Evolutionary conservation across 2,888 invertebrate species (phyloP), one percentile per base, ranked within the genome.

Genomic region (Melanostoma scalare): DNA sequence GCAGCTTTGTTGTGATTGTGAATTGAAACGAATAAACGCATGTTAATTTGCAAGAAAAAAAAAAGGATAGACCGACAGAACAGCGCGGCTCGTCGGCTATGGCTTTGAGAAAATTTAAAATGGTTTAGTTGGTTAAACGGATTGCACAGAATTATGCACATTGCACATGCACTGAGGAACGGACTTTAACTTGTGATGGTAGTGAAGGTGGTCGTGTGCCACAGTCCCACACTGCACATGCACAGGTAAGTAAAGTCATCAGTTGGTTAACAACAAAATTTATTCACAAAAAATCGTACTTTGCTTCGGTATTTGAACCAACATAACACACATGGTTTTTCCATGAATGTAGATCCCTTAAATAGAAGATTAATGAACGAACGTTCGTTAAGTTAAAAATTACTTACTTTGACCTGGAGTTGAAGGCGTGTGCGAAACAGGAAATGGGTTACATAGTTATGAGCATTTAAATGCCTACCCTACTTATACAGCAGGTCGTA

Each of bases 121-220:
- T 73, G 72, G 46, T 78, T 82, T 63, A 82, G 50, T 61, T 69
- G 52, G 20, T 63, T 73, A 73, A 82, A 77, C 30, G 38, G 63
- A 73, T 73, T 58, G 30, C 31, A 60, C 52, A 60, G 38, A 55
- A 65, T 58, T 42, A 35, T n/a, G 35, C 31, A 30, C 9, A 50
- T 10, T 30, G 44, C 6, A 20, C 8, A 9, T 60, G 31, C 65
- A 69, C 52, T 61, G 65, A 40, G 38, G 42, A 63, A 10, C n/a
- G 31, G 10, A 55, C 35, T 20, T 20, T 20, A 36, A 31, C 33
- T 40, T 10, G 35, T 44, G 20, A 38, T 40, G 9, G 36, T 36
- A 63, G 20, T 30, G 20, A 31, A 38, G 72, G 6, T 44, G 52
- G 78, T 78, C 82, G 78, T 68, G 82, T 82, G 82, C 56, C 68